Base-by-base conservation (phyloP, 1,140 invertebrate species). In the Drosophila yakuba region DNA sequence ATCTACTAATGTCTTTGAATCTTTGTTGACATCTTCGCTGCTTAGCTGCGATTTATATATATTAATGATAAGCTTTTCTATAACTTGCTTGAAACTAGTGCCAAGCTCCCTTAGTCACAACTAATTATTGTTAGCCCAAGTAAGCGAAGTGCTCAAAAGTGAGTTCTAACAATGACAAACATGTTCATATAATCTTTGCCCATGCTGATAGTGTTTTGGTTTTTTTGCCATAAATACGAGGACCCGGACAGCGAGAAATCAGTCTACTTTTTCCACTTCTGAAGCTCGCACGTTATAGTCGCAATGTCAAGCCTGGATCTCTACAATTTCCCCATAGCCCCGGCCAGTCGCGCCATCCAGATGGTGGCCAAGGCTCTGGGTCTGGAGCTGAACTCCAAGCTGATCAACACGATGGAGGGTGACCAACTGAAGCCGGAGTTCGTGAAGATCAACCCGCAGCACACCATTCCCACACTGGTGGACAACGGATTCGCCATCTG, bases 351-450 rank as follows among this genome's bases (percentile, higher is more conserved):
- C 6, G 92, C 95, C 2, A 95, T 96, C 7, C 90, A 95, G 39
- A 93, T 97, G 83, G 93, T 94, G 0, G 95, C 95, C 4, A 94
- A 95, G 66, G 94, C 94, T 17, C 74, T 97, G 7, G 96, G 95
- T 20, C 79, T 97, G 5, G 94, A 96, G 39, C 79, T 97, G 4
- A 96, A 97, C 81, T 90, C 96, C 14, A 96, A 95, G 82, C 72
- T 94, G 0, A 91, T 95, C 0, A 94, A 96, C 79, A 85, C 96
- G 0, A 78, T 94, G 75, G 92, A 93, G 2, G 94, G 94, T 0
- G 96, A 96, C 47, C 94, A 96, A 44, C 80, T 95, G 50, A 95
- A 93, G 48, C 95, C 96, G 3, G 95, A 96, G 80, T 97, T 94
- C 82, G 8, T 96, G 5, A 96, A 96, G 69, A 84, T 93, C 48